Evolutionary conservation across 2,888 invertebrate species (phyloP).

Genomic region (Conops quadrifasciatus): DNA sequence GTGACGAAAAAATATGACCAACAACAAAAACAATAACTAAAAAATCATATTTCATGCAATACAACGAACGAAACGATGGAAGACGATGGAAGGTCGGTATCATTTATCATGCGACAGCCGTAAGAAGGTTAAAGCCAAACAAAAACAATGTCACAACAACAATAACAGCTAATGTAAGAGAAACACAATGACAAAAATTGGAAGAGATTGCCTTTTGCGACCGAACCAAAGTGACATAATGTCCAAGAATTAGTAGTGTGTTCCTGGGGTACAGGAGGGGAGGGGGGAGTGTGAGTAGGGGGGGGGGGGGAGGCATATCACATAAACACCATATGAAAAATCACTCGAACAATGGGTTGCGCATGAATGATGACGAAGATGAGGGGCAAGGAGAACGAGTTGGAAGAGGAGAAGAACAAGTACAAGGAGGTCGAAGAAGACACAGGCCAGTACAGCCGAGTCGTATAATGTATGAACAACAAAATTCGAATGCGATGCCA

Average conservation of each 20-base stretch:
- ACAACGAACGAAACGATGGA: slow-evolving; percentile 12
- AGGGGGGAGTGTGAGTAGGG: too few species aligned
- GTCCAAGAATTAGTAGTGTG: slow-evolving; percentile 36
- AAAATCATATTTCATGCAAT: slow-evolving; percentile 48
- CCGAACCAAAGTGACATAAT: slow-evolving; percentile 40
- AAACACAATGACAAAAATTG: slow-evolving; percentile 31
- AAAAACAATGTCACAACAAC: slow-evolving; percentile 10
- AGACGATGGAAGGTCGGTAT: slow-evolving; percentile 48
- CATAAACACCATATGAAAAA: slow-evolving; percentile 29
- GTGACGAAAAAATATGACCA: slow-evolving; percentile 33
- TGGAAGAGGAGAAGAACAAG: too few species aligned
- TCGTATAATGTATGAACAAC: too few species aligned
- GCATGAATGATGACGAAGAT: slow-evolving; percentile 12
- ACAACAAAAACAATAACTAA: slow-evolving; percentile 34
- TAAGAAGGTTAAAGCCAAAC: slow-evolving; percentile 37
- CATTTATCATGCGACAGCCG: slow-evolving; percentile 51
- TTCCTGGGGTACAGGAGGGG: too few species aligned
- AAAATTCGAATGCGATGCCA: neutral
- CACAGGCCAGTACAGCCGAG: too few species aligned
- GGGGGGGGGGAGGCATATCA: slow-evolving; percentile 13
- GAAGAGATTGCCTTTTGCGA: slow-evolving; percentile 38
- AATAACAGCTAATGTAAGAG: slow-evolving; percentile 10
- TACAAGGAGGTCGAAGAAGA: too few species aligned
- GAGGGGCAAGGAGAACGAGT: neutral
- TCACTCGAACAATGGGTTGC: slow-evolving; percentile 9